Conservation (phyloP, 2,797 vertebrate genomes). For the Pseudocheirus occidentalis region DNA sequence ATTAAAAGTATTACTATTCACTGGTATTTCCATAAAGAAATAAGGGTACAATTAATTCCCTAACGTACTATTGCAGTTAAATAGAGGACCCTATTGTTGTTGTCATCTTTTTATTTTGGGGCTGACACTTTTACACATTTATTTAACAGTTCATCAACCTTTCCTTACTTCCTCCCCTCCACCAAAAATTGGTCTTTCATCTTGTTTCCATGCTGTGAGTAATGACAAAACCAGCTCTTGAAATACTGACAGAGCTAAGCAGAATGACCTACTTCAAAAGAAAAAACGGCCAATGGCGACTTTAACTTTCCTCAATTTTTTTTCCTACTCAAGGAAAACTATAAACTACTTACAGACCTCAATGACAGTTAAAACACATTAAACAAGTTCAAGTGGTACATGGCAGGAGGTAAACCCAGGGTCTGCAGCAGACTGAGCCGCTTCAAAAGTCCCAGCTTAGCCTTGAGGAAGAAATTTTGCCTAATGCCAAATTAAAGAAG, state of each 20-base stretch:
- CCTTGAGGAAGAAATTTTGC: neutral
- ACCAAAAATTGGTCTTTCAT: neutral
- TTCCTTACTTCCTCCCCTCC: neutral
- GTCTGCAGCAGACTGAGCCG: neutral
- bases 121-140: slow-evolving; percentile 1
- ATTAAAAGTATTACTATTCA: slow-evolving; percentile 38
- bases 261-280: neutral
- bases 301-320: neutral
- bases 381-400: neutral
- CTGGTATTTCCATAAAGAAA: neutral
- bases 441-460: neutral
- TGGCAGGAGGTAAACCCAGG: neutral
- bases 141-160: slow-evolving; percentile 5
- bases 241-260: neutral
- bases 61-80: slow-evolving; percentile 10
- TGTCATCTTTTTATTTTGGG: neutral
- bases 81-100: neutral
- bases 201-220: neutral
- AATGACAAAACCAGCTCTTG: neutral
- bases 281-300: neutral
- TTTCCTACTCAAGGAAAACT: neutral
- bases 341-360: neutral
- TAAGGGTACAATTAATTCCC: slow-evolving; percentile 35
- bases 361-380: neutral
- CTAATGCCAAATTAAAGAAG: neutral